phyloP scores from a whole-genome alignment of 2,113 vertebrate genomes.

The Hemibagrus wyckioides region DNA sequence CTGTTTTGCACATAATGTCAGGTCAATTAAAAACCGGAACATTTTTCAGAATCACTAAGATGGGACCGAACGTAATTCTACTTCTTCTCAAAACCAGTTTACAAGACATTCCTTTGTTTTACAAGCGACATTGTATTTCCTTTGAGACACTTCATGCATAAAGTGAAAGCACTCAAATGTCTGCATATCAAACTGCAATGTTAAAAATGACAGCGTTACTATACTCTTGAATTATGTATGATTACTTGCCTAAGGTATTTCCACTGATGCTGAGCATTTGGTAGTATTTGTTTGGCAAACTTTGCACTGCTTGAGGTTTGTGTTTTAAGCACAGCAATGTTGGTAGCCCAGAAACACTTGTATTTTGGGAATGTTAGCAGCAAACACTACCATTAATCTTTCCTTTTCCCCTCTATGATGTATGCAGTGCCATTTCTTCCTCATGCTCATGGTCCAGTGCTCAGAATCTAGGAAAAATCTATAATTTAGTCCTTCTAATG shows the following conservation, averaged over 20 bases:
- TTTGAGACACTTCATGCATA: conserved; percentile 31
- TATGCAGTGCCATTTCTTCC: conserved; percentile 54
- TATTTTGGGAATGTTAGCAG: conserved; percentile 36
- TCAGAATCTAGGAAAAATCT: conserved; percentile 53
- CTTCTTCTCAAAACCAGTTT: conserved; percentile 39
- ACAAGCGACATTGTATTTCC: conserved; percentile 40
- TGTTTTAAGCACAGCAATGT: neutral
- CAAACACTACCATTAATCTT: conserved; percentile 53
- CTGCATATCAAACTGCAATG: conserved; percentile 42
- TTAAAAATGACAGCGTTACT: conserved; percentile 20
- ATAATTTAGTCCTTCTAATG: conserved; percentile 61
- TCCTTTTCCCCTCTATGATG: conserved; percentile 49
- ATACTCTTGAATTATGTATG: neutral
- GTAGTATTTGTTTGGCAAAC: neutral
- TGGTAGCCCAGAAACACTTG: neutral
- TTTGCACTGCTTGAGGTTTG: neutral
- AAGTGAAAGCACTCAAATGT: conserved; percentile 31
- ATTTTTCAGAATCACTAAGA: conserved; percentile 30
- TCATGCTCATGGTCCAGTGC: conserved; percentile 49
- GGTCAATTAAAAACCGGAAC: conserved; percentile 9
- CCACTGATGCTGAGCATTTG: neutral
- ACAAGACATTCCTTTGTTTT: conserved; percentile 40
- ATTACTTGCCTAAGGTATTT: conserved; percentile 25
- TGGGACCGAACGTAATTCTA: conserved; percentile 36
- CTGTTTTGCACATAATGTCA: conserved; percentile 50